Percentiles rank a stretch among this genome's conserved stretches.
These are phyloP conservation scores for Ictidomys tridecemlineatus DNA, from an alignment of 2,113 vertebrate species.

Conservation along the genomic window DNA sequence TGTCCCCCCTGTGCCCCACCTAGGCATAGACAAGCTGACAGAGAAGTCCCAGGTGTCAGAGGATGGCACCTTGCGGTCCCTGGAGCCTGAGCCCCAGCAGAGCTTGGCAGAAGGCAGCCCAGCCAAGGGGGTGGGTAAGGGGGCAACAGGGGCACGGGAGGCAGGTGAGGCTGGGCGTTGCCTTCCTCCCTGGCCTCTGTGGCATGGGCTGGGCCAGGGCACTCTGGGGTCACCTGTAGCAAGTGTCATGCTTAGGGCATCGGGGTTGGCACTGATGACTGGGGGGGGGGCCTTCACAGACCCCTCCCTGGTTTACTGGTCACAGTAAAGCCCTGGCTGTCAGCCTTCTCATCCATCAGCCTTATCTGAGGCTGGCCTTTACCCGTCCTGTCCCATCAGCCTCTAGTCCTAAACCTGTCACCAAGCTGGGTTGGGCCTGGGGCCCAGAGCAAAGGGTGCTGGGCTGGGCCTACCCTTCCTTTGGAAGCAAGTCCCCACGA, in stretches of 20 bases:
- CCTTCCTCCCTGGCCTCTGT: neutral
- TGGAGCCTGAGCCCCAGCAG: slow-evolving; percentile 89
- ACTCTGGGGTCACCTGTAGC: neutral
- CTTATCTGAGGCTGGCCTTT: slow-evolving; percentile 77
- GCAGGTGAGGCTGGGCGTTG: slow-evolving; percentile 67
- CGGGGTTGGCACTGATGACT: neutral
- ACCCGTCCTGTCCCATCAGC: neutral
- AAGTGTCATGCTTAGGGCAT: neutral
- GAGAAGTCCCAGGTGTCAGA: slow-evolving; percentile 99
- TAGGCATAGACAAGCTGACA: slow-evolving; percentile 97
- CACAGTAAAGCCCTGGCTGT: neutral
- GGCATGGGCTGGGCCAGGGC: neutral
- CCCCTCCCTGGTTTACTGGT: slow-evolving; percentile 14
- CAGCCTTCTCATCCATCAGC: slow-evolving; percentile 31
- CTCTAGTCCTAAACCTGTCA: slow-evolving; percentile 77
- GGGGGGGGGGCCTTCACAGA: neutral
- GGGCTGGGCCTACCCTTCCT: slow-evolving; percentile 11
- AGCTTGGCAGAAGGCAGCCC: slow-evolving; percentile 84
- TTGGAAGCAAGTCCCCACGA: rapidly evolving
- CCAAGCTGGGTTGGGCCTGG: neutral
- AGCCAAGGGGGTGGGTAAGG: slow-evolving; percentile 85
- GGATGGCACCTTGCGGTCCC: slow-evolving; percentile 95
- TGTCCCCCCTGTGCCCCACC: neutral
- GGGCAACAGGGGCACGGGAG: slow-evolving; percentile 85
- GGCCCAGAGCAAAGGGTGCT: slow-evolving; percentile 73